phyloP scores from a whole-genome alignment of 2,113 vertebrate genomes.

The Vidua macroura region DNA sequence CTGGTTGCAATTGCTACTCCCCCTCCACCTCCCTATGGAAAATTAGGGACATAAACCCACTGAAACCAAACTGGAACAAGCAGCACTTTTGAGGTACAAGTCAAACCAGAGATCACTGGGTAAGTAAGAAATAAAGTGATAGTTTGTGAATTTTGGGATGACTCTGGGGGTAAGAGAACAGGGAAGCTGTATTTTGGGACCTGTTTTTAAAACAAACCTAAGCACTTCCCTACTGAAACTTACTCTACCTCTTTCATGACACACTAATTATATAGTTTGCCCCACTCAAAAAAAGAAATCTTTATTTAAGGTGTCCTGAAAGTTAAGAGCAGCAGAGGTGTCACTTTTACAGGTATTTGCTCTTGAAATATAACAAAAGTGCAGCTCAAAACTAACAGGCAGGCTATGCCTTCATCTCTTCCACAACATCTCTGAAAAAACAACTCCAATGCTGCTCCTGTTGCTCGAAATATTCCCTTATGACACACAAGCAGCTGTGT shows the following conservation, averaged over 20 bases:
- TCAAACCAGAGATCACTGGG: rapidly evolving
- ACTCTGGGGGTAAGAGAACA: neutral
- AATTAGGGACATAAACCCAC: neutral
- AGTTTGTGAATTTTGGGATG: neutral
- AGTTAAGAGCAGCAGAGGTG: neutral
- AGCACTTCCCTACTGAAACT: neutral
- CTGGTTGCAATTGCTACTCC: neutral
- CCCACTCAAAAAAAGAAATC: neutral
- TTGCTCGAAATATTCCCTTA: neutral
- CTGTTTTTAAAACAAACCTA: neutral
- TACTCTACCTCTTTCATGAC: neutral
- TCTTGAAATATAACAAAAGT: neutral
- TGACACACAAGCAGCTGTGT: neutral
- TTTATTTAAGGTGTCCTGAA: neutral
- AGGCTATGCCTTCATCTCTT: neutral
- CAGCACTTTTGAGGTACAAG: neutral
- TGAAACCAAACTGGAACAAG: neutral
- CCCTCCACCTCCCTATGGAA: neutral
- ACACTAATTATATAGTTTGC: rapidly evolving
- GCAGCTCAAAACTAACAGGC: neutral
- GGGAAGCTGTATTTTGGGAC: neutral
- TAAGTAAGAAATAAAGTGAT: neutral
- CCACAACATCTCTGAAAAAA: neutral
- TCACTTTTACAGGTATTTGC: neutral
- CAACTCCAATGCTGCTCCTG: neutral